Conservation (phyloP, 2,888 invertebrate genomes). For the Lucinisca nassula region DNA sequence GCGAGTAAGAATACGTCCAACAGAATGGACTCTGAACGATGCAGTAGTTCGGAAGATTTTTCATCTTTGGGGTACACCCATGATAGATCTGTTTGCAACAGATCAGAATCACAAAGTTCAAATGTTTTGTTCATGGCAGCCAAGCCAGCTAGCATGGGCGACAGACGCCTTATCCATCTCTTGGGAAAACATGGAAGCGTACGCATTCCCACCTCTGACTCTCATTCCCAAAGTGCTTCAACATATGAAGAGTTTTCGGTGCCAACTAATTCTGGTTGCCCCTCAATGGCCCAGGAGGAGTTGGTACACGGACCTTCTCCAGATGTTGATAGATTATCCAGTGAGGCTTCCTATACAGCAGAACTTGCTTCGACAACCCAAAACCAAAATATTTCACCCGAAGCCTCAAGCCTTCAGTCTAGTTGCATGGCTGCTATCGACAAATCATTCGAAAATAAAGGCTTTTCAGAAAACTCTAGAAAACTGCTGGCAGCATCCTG, state of each 20-base stretch:
- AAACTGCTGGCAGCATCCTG: conserved; percentile 33
- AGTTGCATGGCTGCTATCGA: conserved; percentile 6
- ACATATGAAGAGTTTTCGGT: conserved; percentile 46
- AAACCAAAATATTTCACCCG: too few relatives aligned
- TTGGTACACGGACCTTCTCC: conserved; percentile 4
- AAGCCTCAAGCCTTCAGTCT: neutral
- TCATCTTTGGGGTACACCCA: neutral
- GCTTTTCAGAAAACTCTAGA: conserved; percentile 16
- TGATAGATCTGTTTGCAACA: conserved; percentile 56
- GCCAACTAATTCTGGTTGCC: conserved; percentile 63
- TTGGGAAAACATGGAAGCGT: conserved; percentile 57
- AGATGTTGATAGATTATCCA: neutral
- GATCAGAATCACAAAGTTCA: conserved; percentile 29
- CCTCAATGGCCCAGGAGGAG: neutral
- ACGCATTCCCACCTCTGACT: conserved; percentile 56
- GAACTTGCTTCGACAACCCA: neutral
- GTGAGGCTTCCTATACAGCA: neutral
- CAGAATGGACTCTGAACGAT: conserved; percentile 47
- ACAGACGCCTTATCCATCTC: conserved; percentile 57
- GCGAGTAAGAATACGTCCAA: conserved; percentile 3
- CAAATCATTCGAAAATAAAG: conserved; percentile 5
- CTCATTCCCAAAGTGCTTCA: conserved; percentile 32
- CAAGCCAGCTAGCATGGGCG: conserved; percentile 33
- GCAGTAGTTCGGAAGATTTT: conserved; percentile 23
- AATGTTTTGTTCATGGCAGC: conserved; percentile 53